phyloP scores from a whole-genome alignment of 2,888 invertebrate genomes.

The Ptychoptera albimana region DNA sequence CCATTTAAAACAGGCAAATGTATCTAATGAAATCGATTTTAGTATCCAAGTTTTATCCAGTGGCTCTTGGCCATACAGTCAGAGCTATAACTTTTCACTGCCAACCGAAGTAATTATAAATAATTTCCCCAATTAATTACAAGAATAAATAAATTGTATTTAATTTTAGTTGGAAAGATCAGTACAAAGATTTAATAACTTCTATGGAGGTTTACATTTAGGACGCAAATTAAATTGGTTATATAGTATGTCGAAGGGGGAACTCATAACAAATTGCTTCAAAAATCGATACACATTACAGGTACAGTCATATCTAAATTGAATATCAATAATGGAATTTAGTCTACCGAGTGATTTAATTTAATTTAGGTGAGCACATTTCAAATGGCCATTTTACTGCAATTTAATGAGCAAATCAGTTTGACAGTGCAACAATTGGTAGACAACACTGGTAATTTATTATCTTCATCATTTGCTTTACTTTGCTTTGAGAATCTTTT shows the following conservation, averaged over 20 bases:
- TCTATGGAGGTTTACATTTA: conserved; percentile 91
- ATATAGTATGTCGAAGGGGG: conserved; percentile 96
- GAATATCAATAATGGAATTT: too few relatives aligned
- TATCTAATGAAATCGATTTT: conserved; percentile 67
- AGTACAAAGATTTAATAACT: conserved; percentile 86
- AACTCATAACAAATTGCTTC: conserved; percentile 91
- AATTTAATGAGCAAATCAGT: conserved; percentile 78
- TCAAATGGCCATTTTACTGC: conserved; percentile 95
- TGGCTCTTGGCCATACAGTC: conserved; percentile 98
- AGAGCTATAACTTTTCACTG: conserved; percentile 80
- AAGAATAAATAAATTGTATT: conserved; percentile 11
- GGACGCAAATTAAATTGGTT: conserved; percentile 97
- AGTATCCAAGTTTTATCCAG: conserved; percentile 92
- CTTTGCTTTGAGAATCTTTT: too few relatives aligned
- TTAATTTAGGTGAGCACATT: conserved; percentile 94
- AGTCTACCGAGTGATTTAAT: too few relatives aligned
- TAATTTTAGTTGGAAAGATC: conserved; percentile 70
- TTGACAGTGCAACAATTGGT: conserved; percentile 78
- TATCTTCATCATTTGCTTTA: conserved; percentile 1
- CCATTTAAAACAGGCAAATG: conserved; percentile 51
- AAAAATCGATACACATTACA: conserved; percentile 47
- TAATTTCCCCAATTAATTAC: background rate
- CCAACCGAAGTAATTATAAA: conserved; percentile 65
- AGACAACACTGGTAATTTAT: conserved; percentile 51
- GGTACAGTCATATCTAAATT: conserved; percentile 6